These are phyloP conservation scores for Ruditapes philippinarum DNA, from an alignment of 1,140 invertebrate genomes.

Conservation along the genomic window DNA sequence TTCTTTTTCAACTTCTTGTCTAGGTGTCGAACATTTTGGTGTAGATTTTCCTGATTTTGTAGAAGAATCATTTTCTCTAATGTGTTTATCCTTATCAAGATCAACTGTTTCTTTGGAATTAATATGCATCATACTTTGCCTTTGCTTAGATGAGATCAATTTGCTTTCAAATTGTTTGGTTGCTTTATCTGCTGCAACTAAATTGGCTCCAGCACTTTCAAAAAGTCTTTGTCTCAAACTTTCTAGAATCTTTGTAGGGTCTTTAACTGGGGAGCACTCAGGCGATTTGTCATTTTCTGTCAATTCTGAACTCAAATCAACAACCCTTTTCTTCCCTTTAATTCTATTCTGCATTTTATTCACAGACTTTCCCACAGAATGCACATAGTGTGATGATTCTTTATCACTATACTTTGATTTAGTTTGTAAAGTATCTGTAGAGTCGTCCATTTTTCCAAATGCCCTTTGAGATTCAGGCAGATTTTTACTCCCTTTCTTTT, in stretches of 20 bases:
- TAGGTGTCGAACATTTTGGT: background rate
- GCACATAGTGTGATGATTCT: constrained; percentile 2
- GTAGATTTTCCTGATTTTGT: constrained; percentile 13
- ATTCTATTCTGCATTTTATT: constrained; percentile 47
- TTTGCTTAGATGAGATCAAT: constrained; percentile 55
- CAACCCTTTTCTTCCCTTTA: background rate
- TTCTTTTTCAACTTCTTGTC: constrained; percentile 12
- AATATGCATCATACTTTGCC: background rate
- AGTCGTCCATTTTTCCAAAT: background rate
- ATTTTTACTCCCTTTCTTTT: background rate
- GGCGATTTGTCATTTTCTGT: background rate
- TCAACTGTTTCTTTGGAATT: background rate
- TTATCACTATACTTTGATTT: background rate
- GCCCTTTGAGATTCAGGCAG: background rate
- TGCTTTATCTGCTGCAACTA: constrained; percentile 32
- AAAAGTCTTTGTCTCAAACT: constrained; percentile 55
- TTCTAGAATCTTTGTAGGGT: constrained; percentile 37
- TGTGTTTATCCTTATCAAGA: background rate
- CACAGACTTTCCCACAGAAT: constrained; percentile 64
- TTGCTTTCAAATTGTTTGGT: constrained; percentile 59
- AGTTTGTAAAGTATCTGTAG: background rate
- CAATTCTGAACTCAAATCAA: background rate
- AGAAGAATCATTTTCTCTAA: constrained; percentile 12
- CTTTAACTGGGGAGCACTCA: constrained; percentile 22
- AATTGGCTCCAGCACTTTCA: constrained; percentile 57